phyloP scores from a whole-genome alignment of 1,140 invertebrate species.

The Drosophila bifasciata region DNA sequence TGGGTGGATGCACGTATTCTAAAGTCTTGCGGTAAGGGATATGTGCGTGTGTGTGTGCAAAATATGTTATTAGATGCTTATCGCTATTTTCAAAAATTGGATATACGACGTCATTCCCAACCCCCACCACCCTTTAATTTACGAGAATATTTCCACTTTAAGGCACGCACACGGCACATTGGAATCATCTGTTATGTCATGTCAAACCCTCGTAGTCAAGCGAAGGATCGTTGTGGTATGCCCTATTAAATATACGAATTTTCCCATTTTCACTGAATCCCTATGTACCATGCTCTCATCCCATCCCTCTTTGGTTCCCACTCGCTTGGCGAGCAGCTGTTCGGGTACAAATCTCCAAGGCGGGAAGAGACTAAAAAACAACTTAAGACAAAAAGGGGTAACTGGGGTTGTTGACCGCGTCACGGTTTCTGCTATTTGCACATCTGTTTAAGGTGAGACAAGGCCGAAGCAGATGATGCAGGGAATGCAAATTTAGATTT shows the following conservation, averaged over 20 bases:
- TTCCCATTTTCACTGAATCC: constrained; percentile 48
- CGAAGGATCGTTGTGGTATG: constrained; percentile 19
- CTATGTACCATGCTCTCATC: constrained; percentile 9
- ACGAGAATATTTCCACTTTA: constrained; percentile 23
- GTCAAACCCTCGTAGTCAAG: constrained; percentile 22
- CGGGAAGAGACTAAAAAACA: neutral
- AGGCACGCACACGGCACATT: constrained; percentile 65
- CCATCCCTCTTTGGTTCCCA: constrained; percentile 12
- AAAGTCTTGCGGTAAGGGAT: constrained; percentile 64
- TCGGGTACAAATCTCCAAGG: constrained; percentile 19
- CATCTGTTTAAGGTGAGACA: constrained; percentile 2
- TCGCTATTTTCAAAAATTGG: constrained; percentile 55
- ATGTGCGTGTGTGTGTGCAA: constrained; percentile 47
- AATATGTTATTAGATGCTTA: constrained; percentile 67
- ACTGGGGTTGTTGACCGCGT: constrained; percentile 41
- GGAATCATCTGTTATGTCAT: constrained; percentile 40
- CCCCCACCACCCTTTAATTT: neutral
- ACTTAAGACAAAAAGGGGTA: constrained; percentile 54
- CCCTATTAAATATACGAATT: constrained; percentile 38
- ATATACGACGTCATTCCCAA: constrained; percentile 19
- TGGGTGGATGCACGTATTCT: constrained; percentile 34
- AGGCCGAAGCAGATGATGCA: constrained; percentile 4
- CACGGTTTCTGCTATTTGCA: constrained; percentile 15
- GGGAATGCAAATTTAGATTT: constrained; percentile 1
- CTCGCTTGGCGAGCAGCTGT: constrained; percentile 52